Base-by-base conservation (phyloP, 2,888 invertebrate species). In the Blastobasis lacticolella region DNA sequence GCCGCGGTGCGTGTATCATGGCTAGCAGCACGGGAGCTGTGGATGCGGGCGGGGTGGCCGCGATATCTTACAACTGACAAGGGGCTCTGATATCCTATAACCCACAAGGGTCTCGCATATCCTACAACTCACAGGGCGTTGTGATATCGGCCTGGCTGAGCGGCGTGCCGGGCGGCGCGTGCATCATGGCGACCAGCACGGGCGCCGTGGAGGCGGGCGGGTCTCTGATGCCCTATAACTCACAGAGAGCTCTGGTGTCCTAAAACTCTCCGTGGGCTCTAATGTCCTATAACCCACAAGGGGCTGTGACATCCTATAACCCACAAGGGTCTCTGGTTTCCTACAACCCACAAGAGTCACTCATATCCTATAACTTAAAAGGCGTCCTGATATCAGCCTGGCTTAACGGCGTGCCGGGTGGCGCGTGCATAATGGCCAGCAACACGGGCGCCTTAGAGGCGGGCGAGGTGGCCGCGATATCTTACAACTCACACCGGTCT, bases 21-120 rank as follows among this genome's bases (percentile, higher is more conserved):
- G 66, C 65, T 54, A 66, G 66, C 3, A 81, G 54, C 55, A 71
- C 76, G 0, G 79, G 75, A 0, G 85, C 75, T 4, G 72, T 60
- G 5, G 52, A 54, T 52, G 63, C 63, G 0, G 77, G 74, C 1
- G 69, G 66, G 8, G 47, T 50, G 40, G 57, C 48, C 0, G 51
- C 5, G 49, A n/a, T n/a, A n/a, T n/a, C n/a, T n/a, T n/a, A n/a
- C n/a, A 23, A 23, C 23, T 23, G 2, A 23, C 3, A 23, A 3
- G 23, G 23, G 23, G 23, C 23, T 23, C 23, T 23, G 23, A 23
- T 3, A 2, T 23, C 1, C 23, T 23, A 23, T 23, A 23, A 23
- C 23, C 3, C 23, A 23, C 23, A 23, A 3, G 23, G 2, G 23
- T 1, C 23, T 1, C 23, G 3, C 23, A 23, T n/a, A 23, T 45